phyloP scores from a whole-genome alignment of 1,140 invertebrate genomes.

The Lamellibrachia luymesi region DNA sequence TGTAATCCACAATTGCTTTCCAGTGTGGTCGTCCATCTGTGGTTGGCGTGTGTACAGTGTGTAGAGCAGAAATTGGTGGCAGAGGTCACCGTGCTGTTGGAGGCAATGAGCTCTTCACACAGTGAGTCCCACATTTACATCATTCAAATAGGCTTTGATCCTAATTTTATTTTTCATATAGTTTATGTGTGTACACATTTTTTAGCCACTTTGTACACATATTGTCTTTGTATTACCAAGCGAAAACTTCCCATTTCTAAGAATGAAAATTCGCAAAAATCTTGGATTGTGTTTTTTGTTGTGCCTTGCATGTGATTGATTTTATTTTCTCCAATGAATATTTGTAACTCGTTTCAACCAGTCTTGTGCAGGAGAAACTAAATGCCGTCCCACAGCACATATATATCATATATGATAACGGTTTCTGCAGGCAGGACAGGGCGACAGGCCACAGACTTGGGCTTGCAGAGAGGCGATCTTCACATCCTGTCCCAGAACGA shows the following conservation, averaged over 20 bases:
- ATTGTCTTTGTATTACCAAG: too few relatives aligned
- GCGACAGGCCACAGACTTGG: conserved; percentile 43
- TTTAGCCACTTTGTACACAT: too few relatives aligned
- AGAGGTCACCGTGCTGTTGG: conserved; percentile 27
- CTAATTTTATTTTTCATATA: too few relatives aligned
- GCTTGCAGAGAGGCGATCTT: conserved; percentile 27
- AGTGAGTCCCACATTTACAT: conserved; percentile 3
- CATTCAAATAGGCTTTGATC: not conserved
- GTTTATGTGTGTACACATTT: too few relatives aligned
- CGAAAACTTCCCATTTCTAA: too few relatives aligned
- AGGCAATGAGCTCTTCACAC: conserved; percentile 26
- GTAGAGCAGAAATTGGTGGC: conserved; percentile 42
- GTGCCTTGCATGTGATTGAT: too few relatives aligned
- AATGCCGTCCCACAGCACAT: not conserved
- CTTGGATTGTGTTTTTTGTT: too few relatives aligned
- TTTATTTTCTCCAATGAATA: too few relatives aligned
- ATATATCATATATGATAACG: too few relatives aligned
- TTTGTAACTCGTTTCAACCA: not conserved
- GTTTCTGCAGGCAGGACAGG: not conserved
- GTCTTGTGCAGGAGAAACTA: too few relatives aligned
- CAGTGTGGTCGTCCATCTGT: conserved; percentile 42
- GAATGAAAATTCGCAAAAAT: too few relatives aligned
- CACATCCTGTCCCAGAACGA: conserved; percentile 33
- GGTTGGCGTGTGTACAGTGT: conserved; percentile 36
- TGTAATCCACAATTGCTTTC: conserved; percentile 7